These are phyloP conservation scores for Emydocephalus ijimae DNA, from an alignment of 2,113 vertebrate genomes.

Conservation along the genomic window DNA sequence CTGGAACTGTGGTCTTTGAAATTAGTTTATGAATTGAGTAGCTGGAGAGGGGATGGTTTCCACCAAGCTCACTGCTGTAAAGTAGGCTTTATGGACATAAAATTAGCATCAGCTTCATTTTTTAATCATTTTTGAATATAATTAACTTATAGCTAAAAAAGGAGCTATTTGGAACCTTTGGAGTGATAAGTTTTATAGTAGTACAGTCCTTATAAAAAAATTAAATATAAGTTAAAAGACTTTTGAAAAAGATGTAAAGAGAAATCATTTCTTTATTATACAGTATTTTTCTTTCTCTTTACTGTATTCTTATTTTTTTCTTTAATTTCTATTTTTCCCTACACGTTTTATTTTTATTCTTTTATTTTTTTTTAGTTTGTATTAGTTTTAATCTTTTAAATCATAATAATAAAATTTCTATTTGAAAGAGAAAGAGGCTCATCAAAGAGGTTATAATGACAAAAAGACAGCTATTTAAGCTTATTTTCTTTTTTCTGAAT, in stretches of 20 bases:
- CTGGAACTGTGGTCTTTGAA: neutral
- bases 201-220: neutral
- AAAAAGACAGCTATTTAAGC: neutral
- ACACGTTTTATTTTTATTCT: neutral
- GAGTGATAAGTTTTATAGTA: neutral
- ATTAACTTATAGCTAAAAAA: neutral
- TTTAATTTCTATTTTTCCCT: neutral
- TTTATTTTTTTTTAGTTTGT: neutral
- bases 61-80: neutral
- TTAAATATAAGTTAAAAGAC: neutral
- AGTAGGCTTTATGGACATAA: neutral
- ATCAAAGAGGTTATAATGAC: neutral
- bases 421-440: neutral
- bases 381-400: neutral
- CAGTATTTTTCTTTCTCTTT: neutral
- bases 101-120: neutral
- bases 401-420: neutral
- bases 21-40: neutral
- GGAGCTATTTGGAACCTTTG: neutral
- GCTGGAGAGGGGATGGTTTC: neutral
- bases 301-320: neutral
- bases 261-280: neutral
- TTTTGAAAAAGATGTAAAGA: neutral
- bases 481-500: neutral
- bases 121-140: neutral